These are phyloP conservation scores for Eulithis prunata DNA, from an alignment of 2,888 invertebrate genomes.

Conservation along the genomic window DNA sequence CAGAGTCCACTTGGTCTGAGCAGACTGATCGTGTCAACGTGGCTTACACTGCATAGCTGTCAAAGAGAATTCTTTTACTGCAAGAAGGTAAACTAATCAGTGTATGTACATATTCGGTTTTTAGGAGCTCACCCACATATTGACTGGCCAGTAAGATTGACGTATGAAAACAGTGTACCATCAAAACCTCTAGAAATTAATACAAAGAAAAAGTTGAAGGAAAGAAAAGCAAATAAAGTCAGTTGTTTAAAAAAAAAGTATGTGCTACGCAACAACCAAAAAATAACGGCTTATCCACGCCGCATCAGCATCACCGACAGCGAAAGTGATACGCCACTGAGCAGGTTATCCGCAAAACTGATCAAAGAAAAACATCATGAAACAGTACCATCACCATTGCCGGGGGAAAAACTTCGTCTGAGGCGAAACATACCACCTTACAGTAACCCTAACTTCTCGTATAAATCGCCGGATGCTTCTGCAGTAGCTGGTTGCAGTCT, in stretches of 20 bases:
- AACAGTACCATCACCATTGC: background rate
- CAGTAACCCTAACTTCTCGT: too few relatives aligned
- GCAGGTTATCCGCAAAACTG: background rate
- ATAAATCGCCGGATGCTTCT: too few relatives aligned
- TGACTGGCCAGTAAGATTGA: background rate
- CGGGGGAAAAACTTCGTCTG: too few relatives aligned
- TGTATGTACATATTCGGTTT: background rate
- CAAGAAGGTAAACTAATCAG: background rate
- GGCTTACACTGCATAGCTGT: too few relatives aligned
- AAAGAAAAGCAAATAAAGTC: background rate
- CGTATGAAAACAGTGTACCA: background rate
- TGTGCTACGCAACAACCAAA: background rate
- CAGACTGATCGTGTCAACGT: too few relatives aligned
- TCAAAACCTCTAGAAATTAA: background rate
- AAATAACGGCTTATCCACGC: background rate
- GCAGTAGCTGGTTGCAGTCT: too few relatives aligned
- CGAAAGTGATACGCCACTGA: conserved; percentile 7
- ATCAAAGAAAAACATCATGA: background rate
- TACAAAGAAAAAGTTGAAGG: background rate
- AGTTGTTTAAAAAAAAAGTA: conserved; percentile 1
- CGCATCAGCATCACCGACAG: conserved; percentile 8
- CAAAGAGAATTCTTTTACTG: too few relatives aligned
- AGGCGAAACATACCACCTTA: too few relatives aligned
- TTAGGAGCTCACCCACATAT: conserved; percentile 5
- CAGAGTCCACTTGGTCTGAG: too few relatives aligned